Conservation (phyloP, 2,888 invertebrate genomes). For the Adineta ricciae region DNA sequence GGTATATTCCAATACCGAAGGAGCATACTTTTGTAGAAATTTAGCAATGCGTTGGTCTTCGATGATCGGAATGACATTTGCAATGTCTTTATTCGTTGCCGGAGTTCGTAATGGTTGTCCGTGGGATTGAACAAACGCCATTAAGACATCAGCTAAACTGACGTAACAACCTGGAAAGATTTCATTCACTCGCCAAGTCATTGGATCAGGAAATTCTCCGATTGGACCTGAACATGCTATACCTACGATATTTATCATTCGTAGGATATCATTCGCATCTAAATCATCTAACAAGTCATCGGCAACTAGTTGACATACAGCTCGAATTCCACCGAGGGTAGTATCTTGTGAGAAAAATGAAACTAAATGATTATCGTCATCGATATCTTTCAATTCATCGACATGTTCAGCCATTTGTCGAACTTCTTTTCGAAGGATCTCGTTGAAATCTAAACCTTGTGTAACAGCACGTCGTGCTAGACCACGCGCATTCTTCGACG, state of each 20-base stretch:
- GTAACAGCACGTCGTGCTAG: conserved; percentile 4
- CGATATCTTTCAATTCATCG: neutral
- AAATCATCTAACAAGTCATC: neutral
- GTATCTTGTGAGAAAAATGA: neutral
- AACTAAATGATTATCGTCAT: neutral
- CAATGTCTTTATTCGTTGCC: neutral
- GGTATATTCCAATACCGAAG: neutral
- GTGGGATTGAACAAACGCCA: neutral
- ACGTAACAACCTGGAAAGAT: neutral
- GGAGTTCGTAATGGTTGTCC: neutral
- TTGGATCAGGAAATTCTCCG: conserved; percentile 1
- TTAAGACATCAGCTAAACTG: neutral
- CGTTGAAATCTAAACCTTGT: neutral
- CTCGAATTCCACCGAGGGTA: neutral
- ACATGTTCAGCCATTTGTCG: neutral
- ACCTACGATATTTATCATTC: neutral
- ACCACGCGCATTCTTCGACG: neutral
- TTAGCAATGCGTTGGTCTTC: neutral
- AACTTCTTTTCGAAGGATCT: neutral
- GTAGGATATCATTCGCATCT: neutral
- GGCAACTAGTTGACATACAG: neutral
- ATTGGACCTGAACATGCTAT: neutral
- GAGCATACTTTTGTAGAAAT: neutral
- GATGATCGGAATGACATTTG: neutral
- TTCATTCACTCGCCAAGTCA: neutral